These are phyloP conservation scores for Colius striatus DNA, from an alignment of 2,113 vertebrate genomes.

Conservation along the genomic window DNA sequence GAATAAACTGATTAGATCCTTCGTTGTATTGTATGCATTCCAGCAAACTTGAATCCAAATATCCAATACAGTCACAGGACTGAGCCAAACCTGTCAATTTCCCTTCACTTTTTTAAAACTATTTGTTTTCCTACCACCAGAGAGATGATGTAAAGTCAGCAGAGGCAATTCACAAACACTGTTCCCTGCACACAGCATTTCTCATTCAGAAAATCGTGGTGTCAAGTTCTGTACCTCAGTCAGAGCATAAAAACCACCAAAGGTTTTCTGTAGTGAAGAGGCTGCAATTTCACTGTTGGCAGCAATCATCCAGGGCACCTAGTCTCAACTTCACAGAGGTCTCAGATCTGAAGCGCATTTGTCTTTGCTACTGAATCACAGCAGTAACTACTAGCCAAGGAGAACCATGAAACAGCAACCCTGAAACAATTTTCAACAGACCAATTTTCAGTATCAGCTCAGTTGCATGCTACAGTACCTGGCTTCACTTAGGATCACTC, in stretches of 20 bases:
- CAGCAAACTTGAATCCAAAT: neutral
- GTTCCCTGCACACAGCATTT: accelerated
- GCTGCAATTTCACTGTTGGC: neutral
- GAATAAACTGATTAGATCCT: neutral
- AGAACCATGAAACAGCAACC: neutral
- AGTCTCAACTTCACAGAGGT: neutral
- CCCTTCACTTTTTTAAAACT: neutral
- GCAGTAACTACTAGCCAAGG: neutral
- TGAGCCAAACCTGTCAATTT: neutral
- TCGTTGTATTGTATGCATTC: neutral
- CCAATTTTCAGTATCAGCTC: too few species aligned
- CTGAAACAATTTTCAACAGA: accelerated
- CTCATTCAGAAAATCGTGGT: accelerated
- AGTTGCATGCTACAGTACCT: neutral
- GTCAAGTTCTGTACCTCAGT: neutral
- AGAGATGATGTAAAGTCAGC: neutral
- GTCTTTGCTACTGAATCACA: too few species aligned
- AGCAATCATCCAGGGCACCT: neutral
- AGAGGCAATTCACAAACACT: neutral
- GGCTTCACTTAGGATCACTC: neutral
- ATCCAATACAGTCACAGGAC: neutral
- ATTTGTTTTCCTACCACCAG: neutral
- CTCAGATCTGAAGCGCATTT: neutral
- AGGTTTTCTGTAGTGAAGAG: accelerated
- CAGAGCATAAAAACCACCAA: neutral